Percentiles rank a stretch among this genome's conserved stretches.
These are phyloP conservation scores for Cydia splendana DNA, from an alignment of 1,140 invertebrate genomes.

Conservation along the genomic window DNA sequence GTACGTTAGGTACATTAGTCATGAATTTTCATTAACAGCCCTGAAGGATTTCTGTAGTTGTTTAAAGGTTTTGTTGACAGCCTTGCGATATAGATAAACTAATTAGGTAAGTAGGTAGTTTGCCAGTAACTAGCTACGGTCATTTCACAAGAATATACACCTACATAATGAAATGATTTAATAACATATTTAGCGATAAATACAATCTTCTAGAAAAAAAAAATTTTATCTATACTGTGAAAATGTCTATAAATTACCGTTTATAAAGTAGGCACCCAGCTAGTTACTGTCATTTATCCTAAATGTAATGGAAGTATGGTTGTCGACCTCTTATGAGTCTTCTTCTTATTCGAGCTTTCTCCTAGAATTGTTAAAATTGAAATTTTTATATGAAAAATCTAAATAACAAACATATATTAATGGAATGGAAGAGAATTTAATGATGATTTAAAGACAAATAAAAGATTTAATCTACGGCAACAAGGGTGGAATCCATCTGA, in stretches of 20 bases:
- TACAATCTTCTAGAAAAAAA: no score
- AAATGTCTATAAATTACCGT: no score
- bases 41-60: not conserved
- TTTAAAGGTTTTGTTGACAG: not conserved
- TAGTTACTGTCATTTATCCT: not conserved
- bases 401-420: slow-evolving; percentile 33
- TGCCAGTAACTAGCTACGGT: not conserved
- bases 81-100: slow-evolving; percentile 27
- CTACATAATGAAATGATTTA: no score
- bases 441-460: slow-evolving; percentile 6
- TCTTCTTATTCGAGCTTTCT: slow-evolving; percentile 76
- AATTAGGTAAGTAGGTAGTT: slow-evolving; percentile 22
- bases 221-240: no score
- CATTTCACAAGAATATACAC: not conserved
- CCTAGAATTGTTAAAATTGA: slow-evolving; percentile 59
- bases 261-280: not conserved
- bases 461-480: slow-evolving; percentile 23
- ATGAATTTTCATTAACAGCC: not conserved
- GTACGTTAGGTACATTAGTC: not conserved
- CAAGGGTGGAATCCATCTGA: slow-evolving; percentile 8
- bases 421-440: slow-evolving; percentile 49
- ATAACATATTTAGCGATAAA: no score
- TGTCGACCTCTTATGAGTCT: slow-evolving; percentile 74
- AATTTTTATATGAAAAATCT: slow-evolving; percentile 49
- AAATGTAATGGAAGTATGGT: slow-evolving; percentile 52